Evolutionary conservation across 2,888 invertebrate species (phyloP), one percentile per base, ranked within the genome.

Genomic region (Scaptomyza cyrtandrae): DNA sequence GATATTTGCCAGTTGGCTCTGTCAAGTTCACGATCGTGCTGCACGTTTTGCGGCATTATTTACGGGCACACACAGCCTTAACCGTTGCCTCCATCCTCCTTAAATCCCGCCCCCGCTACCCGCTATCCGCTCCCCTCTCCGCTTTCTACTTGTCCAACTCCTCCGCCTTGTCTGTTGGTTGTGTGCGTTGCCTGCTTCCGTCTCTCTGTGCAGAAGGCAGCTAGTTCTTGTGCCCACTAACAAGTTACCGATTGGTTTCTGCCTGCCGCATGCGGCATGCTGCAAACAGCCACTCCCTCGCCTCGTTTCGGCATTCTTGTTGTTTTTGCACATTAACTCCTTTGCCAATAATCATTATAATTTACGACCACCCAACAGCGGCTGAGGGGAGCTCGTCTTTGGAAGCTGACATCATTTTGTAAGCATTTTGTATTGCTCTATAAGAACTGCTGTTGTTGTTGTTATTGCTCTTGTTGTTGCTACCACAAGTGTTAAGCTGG

Each of bases 341-440:
- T 80, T 67, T 64, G 77, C 86, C 86, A 81, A 86, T 83, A 81
- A 86, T 81, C 80, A 86, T 80, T 68, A 81, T 81, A 86, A 81
- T 81, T 86, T 81, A 81, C 80, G 86, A 83, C 80, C 80, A 81
- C 80, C 86, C 84, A 71, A 71, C 60, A 57, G 75, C 57, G 69
- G 49, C 37, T 48, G 50, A 43, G 46, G 50, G 50, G 50, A 41
- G 54, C 39, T 63, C 50, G 31, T 46, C 55, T 73, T 33, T 72
- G 48, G 68, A 71, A 71, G 75, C 62, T 64, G 80, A 64, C 56
- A 80, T 53, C 79, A 60, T 74, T 80, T 79, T 84, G 85, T 79
- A 80, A 57, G 67, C 81, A 72, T 81, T 80, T 80, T 78, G 76
- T 66, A 66, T 82, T 78, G 83, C 68, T 50, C 53, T 45, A 45